Base-by-base conservation (phyloP, 2,888 invertebrate genomes). In the Piscicola geometra region DNA sequence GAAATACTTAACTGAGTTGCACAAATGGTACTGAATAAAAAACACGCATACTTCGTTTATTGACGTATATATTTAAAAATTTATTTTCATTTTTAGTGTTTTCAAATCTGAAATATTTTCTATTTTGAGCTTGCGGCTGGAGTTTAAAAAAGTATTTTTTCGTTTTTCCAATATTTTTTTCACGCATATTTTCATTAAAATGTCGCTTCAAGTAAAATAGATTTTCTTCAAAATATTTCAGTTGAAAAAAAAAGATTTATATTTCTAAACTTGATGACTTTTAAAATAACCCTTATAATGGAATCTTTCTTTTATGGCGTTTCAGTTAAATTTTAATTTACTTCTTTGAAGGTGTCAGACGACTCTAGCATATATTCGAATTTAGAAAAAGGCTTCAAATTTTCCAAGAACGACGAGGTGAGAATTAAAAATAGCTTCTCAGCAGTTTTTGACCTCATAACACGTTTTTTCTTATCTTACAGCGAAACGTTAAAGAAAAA, bases 371-470 rank as follows among this genome's bases (percentile, higher is more conserved):
- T 56, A 3, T 56, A 56, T 56, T 25, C 60, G n/a, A 56, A 56
- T 56, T 56, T 56, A n/a, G 60, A 56, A 56, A 56, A 56, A 56
- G 60, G 60, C 60, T 56, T 56, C 60, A 56, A 56, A 56, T 15
- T 25, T n/a, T 56, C 60, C 5, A 56, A 56, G 25, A 56, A 25
- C 25, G n/a, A 56, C 21, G n/a, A 56, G n/a, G 60, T 56, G 25
- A 56, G 25, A 56, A 56, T 5, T 15, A 56, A 56, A 25, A n/a
- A n/a, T n/a, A n/a, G n/a, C n/a, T n/a, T n/a, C n/a, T n/a, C n/a
- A n/a, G n/a, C n/a, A n/a, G n/a, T n/a, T n/a, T 56, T 56, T 5
- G n/a, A 41, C 15, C 15, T 41, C 60, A 25, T 56, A 3, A 56
- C 9, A 56, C 3, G 60, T 5, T 21, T 15, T 56, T 18, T 56